Evolutionary conservation across 2,797 vertebrate genomes (phyloP), one percentile per base, ranked within the genome.

Genomic region (Poeciliopsis gracilis): DNA sequence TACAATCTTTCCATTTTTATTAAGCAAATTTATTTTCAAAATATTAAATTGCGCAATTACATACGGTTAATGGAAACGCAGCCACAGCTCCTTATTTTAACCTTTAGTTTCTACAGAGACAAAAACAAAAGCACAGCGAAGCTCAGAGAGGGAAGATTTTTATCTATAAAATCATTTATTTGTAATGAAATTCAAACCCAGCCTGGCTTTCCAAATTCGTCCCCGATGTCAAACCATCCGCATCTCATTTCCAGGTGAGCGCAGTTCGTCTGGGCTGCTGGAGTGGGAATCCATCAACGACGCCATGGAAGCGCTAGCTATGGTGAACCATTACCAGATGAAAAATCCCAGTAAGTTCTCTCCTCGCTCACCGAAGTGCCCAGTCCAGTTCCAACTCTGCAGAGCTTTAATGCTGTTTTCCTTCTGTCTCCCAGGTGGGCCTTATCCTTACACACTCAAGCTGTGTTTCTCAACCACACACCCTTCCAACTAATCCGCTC

Each of bases 241-340:
- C 20, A 53, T 77, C 16, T 84, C 78, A 7, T 90, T 84, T 85
- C 18, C 85, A 97, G 97, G 97, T 89, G 97, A 98, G 80, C 91
- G 97, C 33, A 98, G 97, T 88, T 97, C 97, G 0, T 98, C 97
- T 0, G 97, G 97, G 8, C 92, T 86, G 77, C n/a, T 98, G n/a
- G 98, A 99, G 91, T 98, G 98, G 97, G 97, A 99, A 76, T 96
- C 97, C 0, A 97, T 98, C 92, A 98, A 97, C 0, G 97, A 98
- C 0, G 97, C 98, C 49, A 96, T 99, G 93, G 98, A 99, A 90
- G 97, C 97, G 0, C 92, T 99, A 73, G 94, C 96, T n/a, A 87
- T 98, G 91, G 96, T 98, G 87, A 98, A 99, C 93, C 98, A 98
- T 92, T 97, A 95, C 91, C 97, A 98, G 94, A 99, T 98, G 98